These are phyloP conservation scores for Urophycis tenuis DNA, from an alignment of 2,797 vertebrate species.

Conservation along the genomic window DNA sequence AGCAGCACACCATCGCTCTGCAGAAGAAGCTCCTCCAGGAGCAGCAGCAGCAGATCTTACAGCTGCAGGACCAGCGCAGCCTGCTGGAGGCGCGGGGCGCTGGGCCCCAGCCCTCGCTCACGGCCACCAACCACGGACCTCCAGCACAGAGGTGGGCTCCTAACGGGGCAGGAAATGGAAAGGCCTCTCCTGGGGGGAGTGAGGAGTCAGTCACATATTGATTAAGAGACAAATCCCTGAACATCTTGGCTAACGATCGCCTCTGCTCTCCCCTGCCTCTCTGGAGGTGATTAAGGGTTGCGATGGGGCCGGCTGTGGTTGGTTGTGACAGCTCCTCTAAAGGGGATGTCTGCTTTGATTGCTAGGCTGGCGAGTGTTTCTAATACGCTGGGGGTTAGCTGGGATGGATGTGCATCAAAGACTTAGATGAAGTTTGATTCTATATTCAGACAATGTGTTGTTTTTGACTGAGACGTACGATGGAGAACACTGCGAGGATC, in stretches of 20 bases:
- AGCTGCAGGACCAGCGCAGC: conserved; percentile 71
- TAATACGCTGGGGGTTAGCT: too few relatives aligned
- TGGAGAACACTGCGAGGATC: too few relatives aligned
- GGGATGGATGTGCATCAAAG: too few relatives aligned
- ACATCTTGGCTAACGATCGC: background rate
- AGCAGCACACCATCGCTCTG: conserved; percentile 77
- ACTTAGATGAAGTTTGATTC: too few relatives aligned
- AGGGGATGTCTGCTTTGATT: too few relatives aligned
- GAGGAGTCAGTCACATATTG: background rate
- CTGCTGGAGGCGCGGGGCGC: conserved; percentile 58
- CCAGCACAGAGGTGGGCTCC: conserved; percentile 42
- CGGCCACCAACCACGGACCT: conserved; percentile 6
- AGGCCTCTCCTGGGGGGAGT: background rate
- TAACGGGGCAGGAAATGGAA: background rate
- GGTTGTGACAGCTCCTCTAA: too few relatives aligned
- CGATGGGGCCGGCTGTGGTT: too few relatives aligned
- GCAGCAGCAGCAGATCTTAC: conserved; percentile 77
- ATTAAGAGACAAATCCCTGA: background rate
- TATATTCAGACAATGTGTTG: too few relatives aligned
- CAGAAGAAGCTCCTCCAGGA: conserved; percentile 80
- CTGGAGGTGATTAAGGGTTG: too few relatives aligned
- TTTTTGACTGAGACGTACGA: too few relatives aligned
- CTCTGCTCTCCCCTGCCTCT: background rate
- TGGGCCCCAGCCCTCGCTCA: conserved; percentile 9
- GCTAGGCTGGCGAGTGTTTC: too few relatives aligned